Evolutionary conservation across 2,113 vertebrate genomes (phyloP).

Genomic region (Zosterops pallidus): DNA sequence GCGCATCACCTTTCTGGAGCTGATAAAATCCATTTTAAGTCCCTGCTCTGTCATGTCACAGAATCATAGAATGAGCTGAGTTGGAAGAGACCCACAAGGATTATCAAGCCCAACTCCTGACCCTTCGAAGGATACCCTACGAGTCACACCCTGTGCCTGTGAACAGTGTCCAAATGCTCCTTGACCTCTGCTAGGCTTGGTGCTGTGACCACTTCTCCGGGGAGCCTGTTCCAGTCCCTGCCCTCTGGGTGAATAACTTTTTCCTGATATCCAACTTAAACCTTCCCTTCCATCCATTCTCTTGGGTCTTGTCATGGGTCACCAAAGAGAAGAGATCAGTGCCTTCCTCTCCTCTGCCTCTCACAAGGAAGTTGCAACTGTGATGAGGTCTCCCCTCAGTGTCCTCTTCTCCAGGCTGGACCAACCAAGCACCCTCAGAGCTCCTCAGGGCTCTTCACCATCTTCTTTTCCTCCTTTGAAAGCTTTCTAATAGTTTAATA

Average conservation of each 20-base stretch:
- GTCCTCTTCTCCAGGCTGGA: background rate
- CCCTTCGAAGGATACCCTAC: background rate
- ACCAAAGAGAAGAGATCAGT: background rate
- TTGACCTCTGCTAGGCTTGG: background rate
- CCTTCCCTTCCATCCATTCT: background rate
- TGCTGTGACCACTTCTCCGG: background rate
- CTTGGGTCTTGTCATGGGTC: background rate
- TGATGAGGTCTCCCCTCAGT: background rate
- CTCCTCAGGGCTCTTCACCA: background rate
- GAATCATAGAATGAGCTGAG: background rate
- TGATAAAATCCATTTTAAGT: background rate
- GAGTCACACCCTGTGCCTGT: background rate
- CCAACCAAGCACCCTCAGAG: background rate
- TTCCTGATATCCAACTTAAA: background rate
- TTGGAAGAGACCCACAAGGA: background rate
- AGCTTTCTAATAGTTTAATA: background rate
- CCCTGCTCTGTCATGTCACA: background rate
- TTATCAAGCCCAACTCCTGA: fast-evolving
- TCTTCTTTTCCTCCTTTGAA: background rate
- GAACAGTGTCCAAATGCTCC: background rate
- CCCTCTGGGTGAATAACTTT: background rate
- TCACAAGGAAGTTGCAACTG: background rate
- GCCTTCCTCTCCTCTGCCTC: background rate
- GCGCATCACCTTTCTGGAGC: background rate
- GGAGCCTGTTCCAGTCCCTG: no score